Conservation (phyloP, 2,888 invertebrate species). For the Chrysotoxum bicinctum region DNA sequence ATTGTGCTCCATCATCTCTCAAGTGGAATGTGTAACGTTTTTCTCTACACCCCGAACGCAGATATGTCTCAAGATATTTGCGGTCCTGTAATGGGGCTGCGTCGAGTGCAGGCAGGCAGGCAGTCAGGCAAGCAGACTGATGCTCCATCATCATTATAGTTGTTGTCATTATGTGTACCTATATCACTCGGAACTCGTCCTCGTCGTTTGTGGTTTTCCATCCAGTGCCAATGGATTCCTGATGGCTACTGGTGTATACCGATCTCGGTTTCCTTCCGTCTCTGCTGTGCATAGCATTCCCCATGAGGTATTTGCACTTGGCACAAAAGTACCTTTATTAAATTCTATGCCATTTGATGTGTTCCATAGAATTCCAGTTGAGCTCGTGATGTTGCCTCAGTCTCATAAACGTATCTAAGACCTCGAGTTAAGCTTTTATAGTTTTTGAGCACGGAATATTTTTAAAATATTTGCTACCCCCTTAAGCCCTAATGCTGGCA, state of each 20-base stretch:
- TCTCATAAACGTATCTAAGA: slow-evolving; percentile 31
- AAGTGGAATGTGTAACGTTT: slow-evolving; percentile 58
- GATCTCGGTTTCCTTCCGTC: slow-evolving; percentile 9
- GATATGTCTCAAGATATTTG: slow-evolving; percentile 40
- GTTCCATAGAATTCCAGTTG: slow-evolving; percentile 43
- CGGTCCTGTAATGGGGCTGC: slow-evolving; percentile 23
- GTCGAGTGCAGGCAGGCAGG: background rate
- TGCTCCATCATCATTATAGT: slow-evolving; percentile 65
- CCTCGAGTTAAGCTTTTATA: slow-evolving; percentile 39
- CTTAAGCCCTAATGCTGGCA: slow-evolving; percentile 50
- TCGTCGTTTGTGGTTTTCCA: slow-evolving; percentile 51
- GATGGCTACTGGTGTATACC: slow-evolving; percentile 46
- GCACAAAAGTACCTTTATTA: slow-evolving; percentile 38
- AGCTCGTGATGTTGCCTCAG: background rate
- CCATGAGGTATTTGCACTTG: slow-evolving; percentile 24
- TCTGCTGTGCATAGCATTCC: slow-evolving; percentile 6
- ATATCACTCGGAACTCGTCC: slow-evolving; percentile 26
- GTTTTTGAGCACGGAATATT: slow-evolving; percentile 34
- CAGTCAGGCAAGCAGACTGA: slow-evolving; percentile 9
- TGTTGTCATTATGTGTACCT: slow-evolving; percentile 43
- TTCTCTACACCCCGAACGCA: slow-evolving; percentile 19
- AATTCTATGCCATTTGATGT: slow-evolving; percentile 58
- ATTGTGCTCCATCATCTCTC: slow-evolving; percentile 38
- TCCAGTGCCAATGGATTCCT: slow-evolving; percentile 21
- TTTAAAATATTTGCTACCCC: slow-evolving; percentile 49